These are phyloP conservation scores for Montipora capricornis DNA, from an alignment of 64 coral and sea anemone genomes.

Conservation along the genomic window DNA sequence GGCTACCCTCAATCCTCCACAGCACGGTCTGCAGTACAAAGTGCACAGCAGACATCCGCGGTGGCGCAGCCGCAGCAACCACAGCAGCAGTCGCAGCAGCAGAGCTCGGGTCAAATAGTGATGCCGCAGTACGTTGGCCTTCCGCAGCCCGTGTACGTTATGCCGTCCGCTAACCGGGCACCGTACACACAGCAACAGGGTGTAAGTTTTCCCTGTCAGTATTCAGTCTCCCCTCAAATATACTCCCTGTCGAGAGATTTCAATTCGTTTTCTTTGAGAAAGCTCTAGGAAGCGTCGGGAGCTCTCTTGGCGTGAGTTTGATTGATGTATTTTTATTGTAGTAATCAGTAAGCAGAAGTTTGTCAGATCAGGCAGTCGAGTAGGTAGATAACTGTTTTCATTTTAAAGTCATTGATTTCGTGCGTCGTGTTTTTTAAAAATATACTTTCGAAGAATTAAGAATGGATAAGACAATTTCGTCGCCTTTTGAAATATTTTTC, in stretches of 20 bases:
- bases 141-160: conserved; percentile 81
- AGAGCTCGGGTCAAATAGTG: conserved; percentile 74
- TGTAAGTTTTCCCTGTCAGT: conserved; percentile 33
- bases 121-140: conserved; percentile 85
- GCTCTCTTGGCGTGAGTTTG: not conserved
- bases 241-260: conserved; percentile 22
- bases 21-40: conserved; percentile 6
- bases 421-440: not conserved
- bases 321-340: conserved; percentile 1
- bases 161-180: conserved; percentile 66
- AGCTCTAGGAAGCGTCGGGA: not conserved
- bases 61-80: conserved; percentile 68
- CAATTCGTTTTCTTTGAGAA: conserved; percentile 41
- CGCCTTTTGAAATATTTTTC: not conserved
- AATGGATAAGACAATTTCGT: not conserved
- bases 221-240: not conserved
- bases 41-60: conserved; percentile 53
- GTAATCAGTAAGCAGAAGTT: not conserved
- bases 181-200: conserved; percentile 84
- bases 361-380: not conserved
- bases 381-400: conserved; percentile 23
- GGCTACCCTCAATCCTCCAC: conserved; percentile 37
- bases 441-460: not conserved
- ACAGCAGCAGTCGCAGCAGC: conserved; percentile 43
- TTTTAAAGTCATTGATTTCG: not conserved